Conservation (phyloP, 2,888 invertebrate genomes). For the Tyria jacobaeae region DNA sequence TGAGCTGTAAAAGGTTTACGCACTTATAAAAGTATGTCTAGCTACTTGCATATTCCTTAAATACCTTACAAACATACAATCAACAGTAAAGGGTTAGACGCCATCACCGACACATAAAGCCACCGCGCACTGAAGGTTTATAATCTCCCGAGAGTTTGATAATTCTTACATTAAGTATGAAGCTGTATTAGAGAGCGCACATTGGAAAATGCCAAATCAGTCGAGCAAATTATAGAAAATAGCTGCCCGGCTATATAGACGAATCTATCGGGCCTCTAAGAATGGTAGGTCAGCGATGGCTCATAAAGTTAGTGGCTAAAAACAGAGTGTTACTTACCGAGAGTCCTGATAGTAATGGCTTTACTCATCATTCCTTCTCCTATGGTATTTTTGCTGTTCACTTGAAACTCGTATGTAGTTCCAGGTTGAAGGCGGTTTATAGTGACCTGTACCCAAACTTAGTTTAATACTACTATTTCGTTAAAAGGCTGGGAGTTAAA, state of each 20-base stretch:
- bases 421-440: constrained; percentile 96
- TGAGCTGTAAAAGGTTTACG: neutral
- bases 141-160: too few species aligned
- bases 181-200: too few species aligned
- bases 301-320: neutral
- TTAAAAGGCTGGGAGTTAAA: neutral
- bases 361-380: constrained; percentile 99
- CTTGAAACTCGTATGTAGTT: constrained; percentile 98
- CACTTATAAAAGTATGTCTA: neutral
- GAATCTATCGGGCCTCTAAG: too few species aligned
- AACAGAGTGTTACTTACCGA: constrained; percentile 88
- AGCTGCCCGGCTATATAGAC: too few species aligned
- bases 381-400: constrained; percentile 96
- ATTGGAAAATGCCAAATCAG: too few species aligned
- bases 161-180: too few species aligned
- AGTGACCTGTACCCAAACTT: constrained; percentile 87
- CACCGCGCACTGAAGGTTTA: too few species aligned
- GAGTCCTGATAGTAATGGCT: constrained; percentile 94
- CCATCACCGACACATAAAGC: constrained; percentile 22
- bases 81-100: constrained; percentile 16
- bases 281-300: too few species aligned
- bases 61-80: neutral
- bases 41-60: neutral
- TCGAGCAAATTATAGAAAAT: too few species aligned
- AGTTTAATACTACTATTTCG: neutral